Percentiles rank a stretch among this genome's conserved stretches.
Conservation (phyloP, 2,113 vertebrate species). For the Etia nguti region DNA sequence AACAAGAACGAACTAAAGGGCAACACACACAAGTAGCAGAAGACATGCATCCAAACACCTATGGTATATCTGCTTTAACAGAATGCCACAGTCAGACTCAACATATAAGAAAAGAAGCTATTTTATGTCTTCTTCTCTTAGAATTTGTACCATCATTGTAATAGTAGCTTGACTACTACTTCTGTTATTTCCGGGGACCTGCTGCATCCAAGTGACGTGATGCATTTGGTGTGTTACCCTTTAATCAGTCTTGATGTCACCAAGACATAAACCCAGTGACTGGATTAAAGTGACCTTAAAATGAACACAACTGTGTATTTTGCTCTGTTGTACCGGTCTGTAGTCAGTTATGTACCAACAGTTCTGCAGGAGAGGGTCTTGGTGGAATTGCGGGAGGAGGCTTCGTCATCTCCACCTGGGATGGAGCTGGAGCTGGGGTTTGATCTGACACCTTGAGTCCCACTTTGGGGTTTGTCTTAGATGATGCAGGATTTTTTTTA, state of each 20-base stretch:
- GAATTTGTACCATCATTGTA: not conserved
- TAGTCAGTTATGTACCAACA: conserved; percentile 67
- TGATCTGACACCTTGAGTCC: conserved; percentile 48
- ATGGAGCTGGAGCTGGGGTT: conserved; percentile 20
- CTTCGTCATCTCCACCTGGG: conserved; percentile 12
- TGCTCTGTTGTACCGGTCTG: not conserved
- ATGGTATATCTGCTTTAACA: not conserved
- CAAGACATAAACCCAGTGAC: not conserved
- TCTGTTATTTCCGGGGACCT: not conserved
- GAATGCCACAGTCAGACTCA: not conserved
- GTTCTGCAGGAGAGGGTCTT: conserved; percentile 58
- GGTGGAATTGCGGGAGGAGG: conserved; percentile 56
- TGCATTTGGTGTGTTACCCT: not conserved
- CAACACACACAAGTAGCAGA: not conserved
- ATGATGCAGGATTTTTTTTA: conserved; percentile 47
- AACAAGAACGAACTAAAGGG: not conserved
- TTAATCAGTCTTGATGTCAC: not conserved
- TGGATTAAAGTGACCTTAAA: not conserved
- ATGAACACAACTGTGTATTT: not conserved
- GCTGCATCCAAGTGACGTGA: not conserved
- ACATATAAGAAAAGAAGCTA: not conserved
- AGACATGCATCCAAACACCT: not conserved
- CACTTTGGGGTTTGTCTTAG: conserved; percentile 61
- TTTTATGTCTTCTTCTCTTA: not conserved
- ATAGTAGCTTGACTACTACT: not conserved